Evolutionary conservation across 2,888 invertebrate species (phyloP).

Genomic region (Brachypalpus laphriformis): DNA sequence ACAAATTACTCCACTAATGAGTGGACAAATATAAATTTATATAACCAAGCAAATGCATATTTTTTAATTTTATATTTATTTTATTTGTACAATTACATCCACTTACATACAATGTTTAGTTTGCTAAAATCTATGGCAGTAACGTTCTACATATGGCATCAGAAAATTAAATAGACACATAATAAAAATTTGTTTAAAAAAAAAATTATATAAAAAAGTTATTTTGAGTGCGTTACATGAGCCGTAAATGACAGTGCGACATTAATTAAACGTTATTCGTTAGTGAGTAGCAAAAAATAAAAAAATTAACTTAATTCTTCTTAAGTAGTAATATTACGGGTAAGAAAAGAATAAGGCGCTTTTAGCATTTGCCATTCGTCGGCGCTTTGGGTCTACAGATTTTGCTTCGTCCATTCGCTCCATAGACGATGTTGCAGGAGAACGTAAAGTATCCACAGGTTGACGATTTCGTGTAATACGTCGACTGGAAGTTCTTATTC

Average conservation of each 20-base stretch:
- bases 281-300: conserved; percentile 26
- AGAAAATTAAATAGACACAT: conserved; percentile 38
- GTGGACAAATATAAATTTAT: too few species aligned
- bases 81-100: conserved; percentile 70
- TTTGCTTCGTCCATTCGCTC: conserved; percentile 90
- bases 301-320: conserved; percentile 48
- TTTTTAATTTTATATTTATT: conserved; percentile 40
- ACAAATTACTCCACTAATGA: too few species aligned
- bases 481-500: conserved; percentile 89
- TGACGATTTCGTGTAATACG: conserved; percentile 93
- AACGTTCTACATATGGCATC: conserved; percentile 44
- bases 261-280: conserved; percentile 23
- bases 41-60: neutral
- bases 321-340: conserved; percentile 49
- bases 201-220: neutral
- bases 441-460: conserved; percentile 94
- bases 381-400: conserved; percentile 92
- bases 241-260: conserved; percentile 26
- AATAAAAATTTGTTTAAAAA: neutral
- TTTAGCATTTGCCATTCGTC: conserved; percentile 87
- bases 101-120: conserved; percentile 52
- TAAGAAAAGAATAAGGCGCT: neutral
- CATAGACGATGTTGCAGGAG: conserved; percentile 91
- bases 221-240: conserved; percentile 29
- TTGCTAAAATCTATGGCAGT: conserved; percentile 67